Conservation (phyloP, 2,113 vertebrate genomes). For the Sprattus sprattus region DNA sequence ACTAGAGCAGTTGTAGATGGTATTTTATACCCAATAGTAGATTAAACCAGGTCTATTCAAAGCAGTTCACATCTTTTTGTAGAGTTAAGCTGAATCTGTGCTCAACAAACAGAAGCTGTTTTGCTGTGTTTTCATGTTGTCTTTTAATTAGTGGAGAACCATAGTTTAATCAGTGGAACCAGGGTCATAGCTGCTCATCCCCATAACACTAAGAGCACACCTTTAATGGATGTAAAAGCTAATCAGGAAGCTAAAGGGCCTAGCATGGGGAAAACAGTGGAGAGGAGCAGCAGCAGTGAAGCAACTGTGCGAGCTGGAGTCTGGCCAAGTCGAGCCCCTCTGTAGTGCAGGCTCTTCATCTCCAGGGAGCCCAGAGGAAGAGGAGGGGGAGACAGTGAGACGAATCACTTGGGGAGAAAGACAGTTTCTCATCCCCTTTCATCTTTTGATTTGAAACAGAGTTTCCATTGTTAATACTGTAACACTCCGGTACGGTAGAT, state of each 20-base stretch:
- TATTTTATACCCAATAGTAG: neutral
- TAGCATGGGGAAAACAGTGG: conserved; percentile 38
- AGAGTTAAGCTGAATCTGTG: neutral
- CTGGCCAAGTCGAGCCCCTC: conserved; percentile 62
- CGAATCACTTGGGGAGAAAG: conserved; percentile 34
- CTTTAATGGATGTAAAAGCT: neutral
- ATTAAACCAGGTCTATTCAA: neutral
- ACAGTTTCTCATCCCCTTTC: conserved; percentile 40
- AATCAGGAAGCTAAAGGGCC: neutral
- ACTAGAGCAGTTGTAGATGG: neutral
- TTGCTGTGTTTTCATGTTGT: neutral
- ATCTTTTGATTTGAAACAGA: neutral
- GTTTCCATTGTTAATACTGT: conserved; percentile 13
- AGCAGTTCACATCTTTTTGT: neutral
- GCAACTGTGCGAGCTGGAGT: conserved; percentile 74
- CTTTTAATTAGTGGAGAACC: neutral
- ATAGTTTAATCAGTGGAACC: neutral
- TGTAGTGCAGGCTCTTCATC: conserved; percentile 64
- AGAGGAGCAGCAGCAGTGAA: conserved; percentile 65
- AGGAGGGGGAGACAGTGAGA: conserved; percentile 46
- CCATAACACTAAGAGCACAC: neutral
- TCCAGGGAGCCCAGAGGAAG: conserved; percentile 54
- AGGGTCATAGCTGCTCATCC: neutral
- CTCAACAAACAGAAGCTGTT: neutral
- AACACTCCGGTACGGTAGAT: neutral